Conservation (phyloP, 2,113 vertebrate species). For the Heterochromis multidens region DNA sequence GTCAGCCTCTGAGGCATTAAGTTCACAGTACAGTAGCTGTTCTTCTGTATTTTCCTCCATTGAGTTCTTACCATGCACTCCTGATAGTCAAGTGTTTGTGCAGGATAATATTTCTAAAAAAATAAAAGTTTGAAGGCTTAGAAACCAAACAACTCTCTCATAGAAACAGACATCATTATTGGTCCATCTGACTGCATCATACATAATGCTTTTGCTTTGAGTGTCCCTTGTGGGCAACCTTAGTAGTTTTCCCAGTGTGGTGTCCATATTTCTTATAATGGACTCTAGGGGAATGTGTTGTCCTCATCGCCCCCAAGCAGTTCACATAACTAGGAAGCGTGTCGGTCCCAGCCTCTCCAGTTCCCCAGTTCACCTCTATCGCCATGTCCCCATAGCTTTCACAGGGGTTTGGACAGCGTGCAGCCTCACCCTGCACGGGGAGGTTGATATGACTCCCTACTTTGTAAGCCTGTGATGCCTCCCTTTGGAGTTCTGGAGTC, state of each 20-base stretch:
- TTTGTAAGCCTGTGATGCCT: background rate
- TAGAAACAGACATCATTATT: background rate
- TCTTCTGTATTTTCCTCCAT: background rate
- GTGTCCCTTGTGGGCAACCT: conserved; percentile 23
- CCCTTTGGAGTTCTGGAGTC: background rate
- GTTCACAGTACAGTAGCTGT: conserved; percentile 44
- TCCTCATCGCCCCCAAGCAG: conserved; percentile 54
- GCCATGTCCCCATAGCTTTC: conserved; percentile 26
- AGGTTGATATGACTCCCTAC: conserved; percentile 9
- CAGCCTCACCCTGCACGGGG: background rate
- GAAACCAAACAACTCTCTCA: background rate
- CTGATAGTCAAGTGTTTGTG: conserved; percentile 31
- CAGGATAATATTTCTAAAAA: background rate
- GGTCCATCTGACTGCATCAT: conserved; percentile 17
- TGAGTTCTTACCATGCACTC: background rate
- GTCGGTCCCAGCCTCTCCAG: background rate
- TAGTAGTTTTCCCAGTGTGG: conserved; percentile 30
- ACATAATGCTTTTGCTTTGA: conserved; percentile 70
- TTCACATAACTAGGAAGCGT: conserved; percentile 69
- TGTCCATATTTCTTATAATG: conserved; percentile 40
- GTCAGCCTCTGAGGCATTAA: conserved; percentile 25
- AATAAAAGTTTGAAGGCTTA: background rate
- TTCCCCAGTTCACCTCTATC: conserved; percentile 32
- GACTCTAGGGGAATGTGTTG: background rate
- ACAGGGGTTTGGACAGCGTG: conserved; percentile 25